Conservation (phyloP, 2,888 invertebrate genomes). For the Galeruca laticollis region DNA sequence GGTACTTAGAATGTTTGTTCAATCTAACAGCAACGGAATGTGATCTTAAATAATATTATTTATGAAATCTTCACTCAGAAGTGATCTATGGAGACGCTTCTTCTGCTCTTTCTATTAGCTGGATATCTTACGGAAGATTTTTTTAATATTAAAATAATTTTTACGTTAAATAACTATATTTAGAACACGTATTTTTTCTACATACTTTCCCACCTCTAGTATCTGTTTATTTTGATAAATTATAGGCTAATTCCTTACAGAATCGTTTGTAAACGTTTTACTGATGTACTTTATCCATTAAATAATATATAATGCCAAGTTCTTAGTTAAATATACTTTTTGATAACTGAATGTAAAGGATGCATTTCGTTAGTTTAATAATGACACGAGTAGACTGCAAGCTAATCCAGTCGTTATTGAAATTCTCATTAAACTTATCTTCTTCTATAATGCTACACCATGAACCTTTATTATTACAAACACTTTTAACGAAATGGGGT, state of each 20-base stretch:
- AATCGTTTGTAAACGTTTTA: slow-evolving; percentile 42
- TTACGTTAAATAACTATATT: too few relatives aligned
- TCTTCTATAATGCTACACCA: neutral
- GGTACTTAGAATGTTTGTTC: too few relatives aligned
- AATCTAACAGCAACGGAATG: too few relatives aligned
- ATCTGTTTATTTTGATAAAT: slow-evolving; percentile 52
- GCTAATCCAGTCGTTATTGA: neutral
- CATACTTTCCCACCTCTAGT: slow-evolving; percentile 8
- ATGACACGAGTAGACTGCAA: neutral
- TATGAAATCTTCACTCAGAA: too few relatives aligned
- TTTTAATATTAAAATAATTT: too few relatives aligned
- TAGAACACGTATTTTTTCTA: too few relatives aligned
- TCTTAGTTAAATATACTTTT: slow-evolving; percentile 12
- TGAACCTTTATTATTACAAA: neutral
- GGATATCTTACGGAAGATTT: too few relatives aligned
- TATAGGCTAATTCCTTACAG: slow-evolving; percentile 52
- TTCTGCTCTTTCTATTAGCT: too few relatives aligned
- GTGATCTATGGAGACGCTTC: too few relatives aligned
- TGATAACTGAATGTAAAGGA: slow-evolving; percentile 5
- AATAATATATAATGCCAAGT: slow-evolving; percentile 25
- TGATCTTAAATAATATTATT: too few relatives aligned
- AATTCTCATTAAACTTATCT: neutral
- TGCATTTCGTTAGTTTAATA: neutral
- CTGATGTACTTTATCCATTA: slow-evolving; percentile 33
- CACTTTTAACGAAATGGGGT: neutral